Conservation (phyloP, 2,113 vertebrate species). For the Hirundichthys speculiger region DNA sequence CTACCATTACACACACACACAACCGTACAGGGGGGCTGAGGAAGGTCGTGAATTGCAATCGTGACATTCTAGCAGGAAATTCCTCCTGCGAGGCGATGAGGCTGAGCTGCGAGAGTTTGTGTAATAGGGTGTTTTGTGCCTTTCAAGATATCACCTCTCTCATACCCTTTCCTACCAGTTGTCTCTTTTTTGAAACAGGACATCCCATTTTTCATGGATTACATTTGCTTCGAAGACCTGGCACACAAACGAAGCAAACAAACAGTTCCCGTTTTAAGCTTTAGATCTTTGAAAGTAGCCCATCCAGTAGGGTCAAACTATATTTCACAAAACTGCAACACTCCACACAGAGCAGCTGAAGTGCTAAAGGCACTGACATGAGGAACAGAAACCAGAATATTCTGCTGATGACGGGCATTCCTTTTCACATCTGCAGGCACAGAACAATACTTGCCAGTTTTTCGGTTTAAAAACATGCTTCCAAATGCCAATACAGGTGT, state of each 20-base stretch:
- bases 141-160: not conserved
- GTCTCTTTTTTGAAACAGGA: not conserved
- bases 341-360: slow-evolving; percentile 21
- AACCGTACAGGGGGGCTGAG: not conserved
- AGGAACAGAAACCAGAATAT: slow-evolving; percentile 12
- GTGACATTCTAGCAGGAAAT: slow-evolving; percentile 55
- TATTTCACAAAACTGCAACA: slow-evolving; percentile 1
- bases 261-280: not conserved
- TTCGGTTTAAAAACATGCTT: too few species aligned
- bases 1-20: slow-evolving; percentile 35
- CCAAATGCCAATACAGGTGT: slow-evolving; percentile 9
- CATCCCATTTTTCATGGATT: too few species aligned
- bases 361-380: not conserved
- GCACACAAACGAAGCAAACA: not conserved
- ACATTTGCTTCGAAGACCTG: slow-evolving; percentile 13
- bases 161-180: not conserved
- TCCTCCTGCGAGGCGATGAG: slow-evolving; percentile 26
- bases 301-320: slow-evolving; percentile 10
- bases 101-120: not conserved
- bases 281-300: slow-evolving; percentile 1
- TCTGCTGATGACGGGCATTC: slow-evolving; percentile 33
- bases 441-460: not conserved
- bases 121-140: not conserved
- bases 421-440: slow-evolving; percentile 9
- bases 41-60: slow-evolving; percentile 27